A percentile compares a stretch with the other conserved stretches of the same genome.
Conservation (phyloP, 2,888 invertebrate species). For the Epirrita christyi region DNA sequence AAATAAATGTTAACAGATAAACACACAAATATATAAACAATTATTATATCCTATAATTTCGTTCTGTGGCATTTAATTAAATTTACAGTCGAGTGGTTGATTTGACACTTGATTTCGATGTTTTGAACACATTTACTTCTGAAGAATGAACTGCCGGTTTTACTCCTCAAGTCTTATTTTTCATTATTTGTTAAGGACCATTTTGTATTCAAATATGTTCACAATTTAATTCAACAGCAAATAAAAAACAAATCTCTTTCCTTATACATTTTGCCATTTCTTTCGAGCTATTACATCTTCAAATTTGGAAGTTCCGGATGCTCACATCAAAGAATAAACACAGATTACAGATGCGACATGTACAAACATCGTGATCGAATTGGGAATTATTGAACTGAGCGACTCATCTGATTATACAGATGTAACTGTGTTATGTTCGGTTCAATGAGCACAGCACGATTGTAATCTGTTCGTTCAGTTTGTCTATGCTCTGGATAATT, state of each 20-base stretch:
- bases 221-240: conserved; percentile 9
- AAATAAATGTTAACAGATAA: too few relatives aligned
- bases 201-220: conserved; percentile 5
- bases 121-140: too few relatives aligned
- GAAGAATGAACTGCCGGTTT: too few relatives aligned
- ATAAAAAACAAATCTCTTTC: conserved; percentile 4
- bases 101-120: too few relatives aligned
- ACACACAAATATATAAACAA: too few relatives aligned
- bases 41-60: too few relatives aligned
- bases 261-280: too few relatives aligned
- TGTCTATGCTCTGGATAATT: conserved; percentile 22
- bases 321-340: conserved; percentile 25
- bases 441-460: conserved; percentile 42
- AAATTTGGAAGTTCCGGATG: conserved; percentile 4
- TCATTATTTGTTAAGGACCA: conserved; percentile 13
- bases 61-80: too few relatives aligned
- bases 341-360: conserved; percentile 21
- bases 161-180: too few relatives aligned
- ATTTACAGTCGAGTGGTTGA: too few relatives aligned
- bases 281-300: background rate
- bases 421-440: conserved; percentile 40
- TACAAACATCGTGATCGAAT: conserved; percentile 38
- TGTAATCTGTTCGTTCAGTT: conserved; percentile 40
- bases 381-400: conserved; percentile 36
- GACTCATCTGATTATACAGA: conserved; percentile 40